phyloP scores from a whole-genome alignment of 1,140 invertebrate species.

The Harpegnathos saltator region DNA sequence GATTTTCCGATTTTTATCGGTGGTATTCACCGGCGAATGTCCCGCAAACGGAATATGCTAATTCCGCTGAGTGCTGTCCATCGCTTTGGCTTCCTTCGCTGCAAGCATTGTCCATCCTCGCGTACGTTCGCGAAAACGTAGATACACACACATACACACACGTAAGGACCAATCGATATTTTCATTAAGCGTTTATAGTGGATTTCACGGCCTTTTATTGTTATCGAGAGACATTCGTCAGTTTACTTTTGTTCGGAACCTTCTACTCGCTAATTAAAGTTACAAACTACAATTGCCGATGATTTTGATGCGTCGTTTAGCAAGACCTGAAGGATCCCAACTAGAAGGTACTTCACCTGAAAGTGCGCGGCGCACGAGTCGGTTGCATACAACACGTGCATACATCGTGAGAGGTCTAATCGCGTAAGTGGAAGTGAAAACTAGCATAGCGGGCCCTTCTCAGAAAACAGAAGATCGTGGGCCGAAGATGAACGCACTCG shows the following conservation, averaged over 20 bases:
- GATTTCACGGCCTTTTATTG: not conserved
- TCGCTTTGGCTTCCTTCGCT: constrained; percentile 28
- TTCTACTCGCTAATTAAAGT: not conserved
- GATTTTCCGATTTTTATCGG: constrained; percentile 74
- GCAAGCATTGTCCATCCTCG: not conserved
- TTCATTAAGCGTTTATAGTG: not conserved
- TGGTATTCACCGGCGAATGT: constrained; percentile 49
- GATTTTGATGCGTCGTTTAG: not conserved
- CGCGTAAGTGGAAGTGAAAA: constrained; percentile 85
- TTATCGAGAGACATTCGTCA: not conserved
- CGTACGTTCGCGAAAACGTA: not conserved
- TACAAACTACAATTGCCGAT: not conserved
- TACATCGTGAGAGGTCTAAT: constrained; percentile 78
- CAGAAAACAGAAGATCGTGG: constrained; percentile 70
- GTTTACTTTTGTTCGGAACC: not conserved
- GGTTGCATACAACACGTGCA: constrained; percentile 48
- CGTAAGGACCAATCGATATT: not conserved
- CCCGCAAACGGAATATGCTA: constrained; percentile 70
- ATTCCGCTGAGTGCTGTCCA: constrained; percentile 57
- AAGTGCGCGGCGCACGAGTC: not conserved
- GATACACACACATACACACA: no score
- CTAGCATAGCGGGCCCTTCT: constrained; percentile 80
- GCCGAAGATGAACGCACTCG: constrained; percentile 52
- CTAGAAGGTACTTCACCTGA: not conserved
- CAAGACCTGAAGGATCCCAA: not conserved